Base-by-base conservation (phyloP, 2,113 vertebrate genomes). In the Microcebus lehilahytsara region DNA sequence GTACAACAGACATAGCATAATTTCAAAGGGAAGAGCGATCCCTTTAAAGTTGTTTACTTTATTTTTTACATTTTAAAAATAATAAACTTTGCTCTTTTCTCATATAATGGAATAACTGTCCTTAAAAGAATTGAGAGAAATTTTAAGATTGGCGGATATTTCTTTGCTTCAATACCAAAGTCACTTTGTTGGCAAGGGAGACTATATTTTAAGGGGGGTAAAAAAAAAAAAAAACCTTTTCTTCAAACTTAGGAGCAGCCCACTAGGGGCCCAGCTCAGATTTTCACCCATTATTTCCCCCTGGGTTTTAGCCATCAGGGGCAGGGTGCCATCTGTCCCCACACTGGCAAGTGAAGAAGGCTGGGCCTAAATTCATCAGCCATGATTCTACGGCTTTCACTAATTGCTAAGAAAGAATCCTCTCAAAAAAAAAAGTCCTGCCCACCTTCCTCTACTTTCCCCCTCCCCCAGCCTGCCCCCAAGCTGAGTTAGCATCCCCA, bases 51-150 rank as follows among this genome's bases (percentile, higher is more conserved):
- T 84, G 20, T 8, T 83, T 74, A 78, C 5, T 27, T 92, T 79
- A 85, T 62, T 79, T 83, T 84, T 83, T 84, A 60, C n/a, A 81
- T 78, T 93, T 96, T 77, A 77, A 95, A 93, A 96, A 88, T 74
- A 88, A 85, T 67, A 91, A 93, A 81, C 42, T 96, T 75, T 71
- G 27, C 20, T 83, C n/a, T 49, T 90, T 95, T 95, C 64, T 74
- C 56, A 80, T 53, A 91, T 22, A 74, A 85, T 62, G n/a, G 7
- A 71, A 81, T 69, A 90, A 84, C 10, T 84, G 3, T 84, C 84
- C 75, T 84, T 94, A 87, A 89, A 92, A 93, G 8, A 62, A 94
- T 13, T 81, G 42, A 75, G 25, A 83, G 60, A 93, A 77, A 92
- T 84, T 91, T 93, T 93, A 80, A 91, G 69, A 90, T 53, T 74